A percentile compares a stretch with the other conserved stretches of the same genome.
Evolutionary conservation across 2,797 vertebrate genomes (phyloP).

Genomic region (Lates japonicus): DNA sequence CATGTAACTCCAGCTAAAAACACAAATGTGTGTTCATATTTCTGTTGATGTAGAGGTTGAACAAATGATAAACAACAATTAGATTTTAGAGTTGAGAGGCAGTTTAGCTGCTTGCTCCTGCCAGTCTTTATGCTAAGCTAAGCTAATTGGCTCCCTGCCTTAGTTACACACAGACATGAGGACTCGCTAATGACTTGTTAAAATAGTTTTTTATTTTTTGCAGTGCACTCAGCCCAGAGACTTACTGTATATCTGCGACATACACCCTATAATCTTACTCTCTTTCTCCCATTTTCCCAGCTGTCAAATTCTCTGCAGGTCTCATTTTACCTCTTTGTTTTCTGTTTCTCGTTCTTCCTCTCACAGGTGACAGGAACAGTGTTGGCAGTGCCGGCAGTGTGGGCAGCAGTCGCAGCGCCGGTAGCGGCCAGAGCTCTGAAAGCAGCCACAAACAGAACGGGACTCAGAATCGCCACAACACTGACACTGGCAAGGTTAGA

Average conservation of each 20-base stretch:
- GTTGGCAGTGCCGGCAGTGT: constrained; percentile 93
- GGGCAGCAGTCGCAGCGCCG: constrained; percentile 92
- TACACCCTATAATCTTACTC: not conserved
- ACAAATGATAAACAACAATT: not conserved
- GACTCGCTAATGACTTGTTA: constrained; percentile 8
- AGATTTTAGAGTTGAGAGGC: not conserved
- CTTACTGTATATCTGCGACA: not conserved
- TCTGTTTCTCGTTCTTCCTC: constrained; percentile 1
- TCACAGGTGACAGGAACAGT: constrained; percentile 89
- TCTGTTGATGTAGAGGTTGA: not conserved
- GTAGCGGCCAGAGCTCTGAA: constrained; percentile 94
- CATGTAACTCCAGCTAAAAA: not conserved
- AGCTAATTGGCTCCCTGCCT: not conserved
- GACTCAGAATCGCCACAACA: constrained; percentile 47
- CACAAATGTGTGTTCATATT: no score
- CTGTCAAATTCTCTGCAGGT: not conserved
- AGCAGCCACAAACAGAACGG: constrained; percentile 87
- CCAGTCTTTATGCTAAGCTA: constrained; percentile 9
- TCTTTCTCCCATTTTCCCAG: not conserved
- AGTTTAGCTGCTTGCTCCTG: not conserved
- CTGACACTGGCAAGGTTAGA: constrained; percentile 67
- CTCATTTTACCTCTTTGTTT: constrained; percentile 6
- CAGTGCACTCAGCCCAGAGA: not conserved
- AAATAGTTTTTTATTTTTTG: not conserved
- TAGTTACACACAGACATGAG: not conserved